These are phyloP conservation scores for Cichladusa arquata DNA, from an alignment of 2,113 vertebrate species.

Conservation along the genomic window DNA sequence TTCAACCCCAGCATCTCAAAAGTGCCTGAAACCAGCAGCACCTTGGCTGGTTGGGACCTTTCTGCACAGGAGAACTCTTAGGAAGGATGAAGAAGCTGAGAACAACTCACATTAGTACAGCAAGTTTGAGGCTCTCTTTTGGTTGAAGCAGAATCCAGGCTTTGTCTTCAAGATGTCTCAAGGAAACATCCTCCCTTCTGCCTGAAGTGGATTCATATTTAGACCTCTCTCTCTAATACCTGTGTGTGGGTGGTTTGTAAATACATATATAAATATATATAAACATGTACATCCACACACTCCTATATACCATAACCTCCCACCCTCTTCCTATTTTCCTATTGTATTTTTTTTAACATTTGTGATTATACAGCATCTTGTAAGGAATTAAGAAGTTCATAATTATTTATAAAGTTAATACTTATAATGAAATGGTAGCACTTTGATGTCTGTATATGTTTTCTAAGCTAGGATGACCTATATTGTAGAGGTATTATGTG, in stretches of 20 bases:
- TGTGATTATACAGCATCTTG: conserved; percentile 53
- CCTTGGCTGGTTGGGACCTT: not conserved
- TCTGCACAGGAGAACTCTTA: not conserved
- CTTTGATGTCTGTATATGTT: conserved; percentile 77
- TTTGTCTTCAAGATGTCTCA: not conserved
- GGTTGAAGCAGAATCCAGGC: not conserved
- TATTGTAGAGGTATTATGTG: conserved; percentile 77
- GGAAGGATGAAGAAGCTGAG: not conserved
- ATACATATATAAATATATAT: not conserved
- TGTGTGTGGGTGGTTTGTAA: not conserved
- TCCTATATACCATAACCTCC: not conserved
- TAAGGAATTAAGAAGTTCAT: conserved; percentile 73
- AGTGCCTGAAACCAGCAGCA: not conserved
- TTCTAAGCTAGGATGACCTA: conserved; percentile 77
- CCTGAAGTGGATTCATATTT: not conserved
- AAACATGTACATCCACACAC: accelerated
- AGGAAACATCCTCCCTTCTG: not conserved
- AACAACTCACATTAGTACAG: not conserved
- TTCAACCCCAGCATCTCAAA: not conserved
- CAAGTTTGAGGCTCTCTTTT: not conserved
- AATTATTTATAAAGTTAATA: conserved; percentile 80
- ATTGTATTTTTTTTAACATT: not conserved
- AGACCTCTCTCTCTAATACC: not conserved
- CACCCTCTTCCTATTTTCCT: not conserved
- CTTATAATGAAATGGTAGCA: conserved; percentile 72